Percentiles rank a stretch among this genome's conserved stretches.
These are phyloP conservation scores for Monopterus albus DNA, from an alignment of 2,113 vertebrate species.

Conservation along the genomic window DNA sequence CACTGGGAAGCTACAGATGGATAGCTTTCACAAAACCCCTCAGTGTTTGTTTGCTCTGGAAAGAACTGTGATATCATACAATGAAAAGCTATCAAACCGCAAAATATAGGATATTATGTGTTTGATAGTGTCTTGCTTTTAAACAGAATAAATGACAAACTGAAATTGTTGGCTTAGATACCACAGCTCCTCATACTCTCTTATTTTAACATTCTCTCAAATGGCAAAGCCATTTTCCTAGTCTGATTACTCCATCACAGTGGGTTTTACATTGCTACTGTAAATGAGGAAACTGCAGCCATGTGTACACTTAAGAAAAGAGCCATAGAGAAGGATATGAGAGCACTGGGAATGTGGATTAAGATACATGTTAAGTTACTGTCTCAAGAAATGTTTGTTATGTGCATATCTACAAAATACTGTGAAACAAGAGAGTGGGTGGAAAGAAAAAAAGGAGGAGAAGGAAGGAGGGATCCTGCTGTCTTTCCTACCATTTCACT, in stretches of 20 bases:
- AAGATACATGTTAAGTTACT: constrained; percentile 35
- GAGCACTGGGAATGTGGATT: constrained; percentile 26
- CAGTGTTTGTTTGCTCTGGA: constrained; percentile 74
- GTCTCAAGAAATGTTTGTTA: constrained; percentile 23
- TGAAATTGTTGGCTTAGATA: constrained; percentile 67
- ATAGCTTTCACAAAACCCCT: constrained; percentile 72
- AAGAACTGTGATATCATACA: constrained; percentile 67
- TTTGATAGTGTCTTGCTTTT: constrained; percentile 73
- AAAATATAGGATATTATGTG: constrained; percentile 77
- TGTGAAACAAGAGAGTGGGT: constrained; percentile 10
- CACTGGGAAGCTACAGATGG: constrained; percentile 79
- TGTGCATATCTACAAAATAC: constrained; percentile 31
- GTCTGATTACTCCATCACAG: constrained; percentile 51
- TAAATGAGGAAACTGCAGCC: constrained; percentile 37
- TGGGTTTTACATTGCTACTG: constrained; percentile 26
- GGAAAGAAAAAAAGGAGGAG: constrained; percentile 11
- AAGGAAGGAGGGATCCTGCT: constrained; percentile 25
- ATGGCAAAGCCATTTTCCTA: constrained; percentile 43
- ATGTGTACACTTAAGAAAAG: constrained; percentile 28
- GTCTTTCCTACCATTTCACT: constrained; percentile 45
- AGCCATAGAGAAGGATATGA: constrained; percentile 13
- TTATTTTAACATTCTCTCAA: constrained; percentile 61
- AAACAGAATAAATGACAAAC: constrained; percentile 67
- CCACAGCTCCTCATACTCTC: constrained; percentile 31
- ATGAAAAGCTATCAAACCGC: constrained; percentile 71